Evolutionary conservation across 2,113 vertebrate species (phyloP), one percentile per base, ranked within the genome.

Genomic region (Cynopterus brachyotis): DNA sequence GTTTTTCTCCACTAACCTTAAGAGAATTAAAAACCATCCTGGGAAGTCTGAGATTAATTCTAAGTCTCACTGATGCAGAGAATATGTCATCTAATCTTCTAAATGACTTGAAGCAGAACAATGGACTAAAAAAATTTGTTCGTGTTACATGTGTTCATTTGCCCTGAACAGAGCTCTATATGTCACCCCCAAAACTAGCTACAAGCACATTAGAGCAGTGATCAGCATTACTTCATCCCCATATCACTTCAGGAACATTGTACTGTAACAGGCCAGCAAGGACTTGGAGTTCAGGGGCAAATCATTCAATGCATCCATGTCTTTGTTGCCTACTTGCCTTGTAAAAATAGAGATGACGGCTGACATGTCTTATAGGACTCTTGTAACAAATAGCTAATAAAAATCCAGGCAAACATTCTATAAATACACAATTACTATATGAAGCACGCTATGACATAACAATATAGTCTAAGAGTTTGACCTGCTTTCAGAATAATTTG

Each of bases 331-430:
- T 81, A n/a, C 9, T 57, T 1, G 1, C 4, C 22, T 73, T 69
- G 3, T 79, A 64, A 89, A 95, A 94, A 67, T 5, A 60, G 26
- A 86, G 22, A 81, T 67, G 42, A 45, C 0, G 22, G 20, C 24
- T 86, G 64, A 62, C 13, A 16, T 16, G 7, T 50, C 45, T 88
- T 89, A n/a, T 16, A 95, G 32, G 66, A 76, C 12, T 90, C 64
- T 42, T 79, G 42, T 83, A 69, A 97, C 45, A 95, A 90, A 92
- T 30, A n/a, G 22, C 5, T 92, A 88, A 92, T 64, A n/a, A 80
- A 92, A 72, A 45, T 32, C 20, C 42, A 93, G 72, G 70, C 79
- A 82, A 78, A 89, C 57, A 79, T 15, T 69, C 28, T 62, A n/a
- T 40, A 87, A 91, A 86, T 30, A 69, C 12, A 35, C 83, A 78